Conservation (phyloP, 2,113 vertebrate genomes). For the Beaufortia kweichowensis region DNA sequence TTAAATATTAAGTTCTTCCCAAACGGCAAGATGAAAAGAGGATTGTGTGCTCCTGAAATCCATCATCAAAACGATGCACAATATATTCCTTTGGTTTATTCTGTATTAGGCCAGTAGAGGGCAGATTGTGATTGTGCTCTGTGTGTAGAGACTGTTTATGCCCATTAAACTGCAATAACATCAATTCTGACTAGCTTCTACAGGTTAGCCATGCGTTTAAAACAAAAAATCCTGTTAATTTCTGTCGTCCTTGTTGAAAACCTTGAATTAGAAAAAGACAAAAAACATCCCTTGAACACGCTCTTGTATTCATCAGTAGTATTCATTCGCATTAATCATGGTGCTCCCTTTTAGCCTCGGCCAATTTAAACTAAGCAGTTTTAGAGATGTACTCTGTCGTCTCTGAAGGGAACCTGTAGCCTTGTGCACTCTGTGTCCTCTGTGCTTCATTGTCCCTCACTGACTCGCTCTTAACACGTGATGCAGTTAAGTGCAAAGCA, state of each 20-base stretch:
- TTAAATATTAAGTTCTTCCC: too few relatives aligned
- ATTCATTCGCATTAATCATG: conserved; percentile 12
- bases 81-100: neutral
- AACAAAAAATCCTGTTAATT: neutral
- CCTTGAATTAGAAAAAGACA: neutral
- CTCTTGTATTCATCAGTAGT: conserved; percentile 17
- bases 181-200: conserved; percentile 57
- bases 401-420: conserved; percentile 11
- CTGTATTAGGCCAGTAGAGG: conserved; percentile 64
- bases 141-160: conserved; percentile 35
- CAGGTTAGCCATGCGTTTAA: neutral
- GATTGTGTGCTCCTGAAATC: neutral
- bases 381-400: conserved; percentile 11
- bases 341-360: neutral
- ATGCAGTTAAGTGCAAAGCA: conserved; percentile 20
- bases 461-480: conserved; percentile 43
- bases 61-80: neutral
- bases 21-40: too few relatives aligned
- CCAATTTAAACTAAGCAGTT: conserved; percentile 1
- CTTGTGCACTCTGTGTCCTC: neutral
- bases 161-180: conserved; percentile 69
- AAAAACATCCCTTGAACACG: neutral
- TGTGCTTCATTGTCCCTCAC: conserved; percentile 4
- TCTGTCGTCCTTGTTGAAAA: conserved; percentile 21
- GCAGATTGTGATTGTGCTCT: conserved; percentile 66